Evolutionary conservation across 2,797 vertebrate genomes (phyloP).

Genomic region (Sebastes miniatus): DNA sequence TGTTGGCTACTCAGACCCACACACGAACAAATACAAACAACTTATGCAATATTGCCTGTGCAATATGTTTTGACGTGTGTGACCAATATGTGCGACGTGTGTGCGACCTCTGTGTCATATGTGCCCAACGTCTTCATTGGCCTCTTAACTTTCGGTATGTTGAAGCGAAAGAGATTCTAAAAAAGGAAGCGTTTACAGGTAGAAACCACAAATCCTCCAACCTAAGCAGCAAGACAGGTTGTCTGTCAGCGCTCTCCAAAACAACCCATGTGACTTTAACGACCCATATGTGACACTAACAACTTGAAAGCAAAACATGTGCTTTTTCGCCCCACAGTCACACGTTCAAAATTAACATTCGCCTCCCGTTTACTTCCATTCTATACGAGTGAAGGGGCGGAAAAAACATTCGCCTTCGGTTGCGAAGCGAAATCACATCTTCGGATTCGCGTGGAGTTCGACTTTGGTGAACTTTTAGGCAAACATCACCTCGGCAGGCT

Average conservation of each 20-base stretch:
- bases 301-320: neutral
- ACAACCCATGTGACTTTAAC: neutral
- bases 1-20: neutral
- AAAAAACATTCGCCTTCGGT: accelerated
- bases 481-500: no score
- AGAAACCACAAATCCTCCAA: neutral
- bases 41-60: no score
- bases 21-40: neutral
- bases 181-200: conserved; percentile 8
- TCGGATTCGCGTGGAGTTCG: no score
- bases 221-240: neutral
- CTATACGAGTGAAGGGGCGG: no score
- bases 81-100: no score
- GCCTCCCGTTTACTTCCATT: no score
- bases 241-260: neutral
- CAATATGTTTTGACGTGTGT: no score
- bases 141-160: neutral
- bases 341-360: neutral
- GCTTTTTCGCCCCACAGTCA: neutral
- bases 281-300: neutral
- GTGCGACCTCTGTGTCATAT: no score
- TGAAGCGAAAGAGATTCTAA: neutral
- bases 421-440: no score
- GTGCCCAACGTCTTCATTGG: neutral
- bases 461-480: no score